phyloP scores from a whole-genome alignment of 2,888 invertebrate genomes.

The Caradrina clavipalpis region DNA sequence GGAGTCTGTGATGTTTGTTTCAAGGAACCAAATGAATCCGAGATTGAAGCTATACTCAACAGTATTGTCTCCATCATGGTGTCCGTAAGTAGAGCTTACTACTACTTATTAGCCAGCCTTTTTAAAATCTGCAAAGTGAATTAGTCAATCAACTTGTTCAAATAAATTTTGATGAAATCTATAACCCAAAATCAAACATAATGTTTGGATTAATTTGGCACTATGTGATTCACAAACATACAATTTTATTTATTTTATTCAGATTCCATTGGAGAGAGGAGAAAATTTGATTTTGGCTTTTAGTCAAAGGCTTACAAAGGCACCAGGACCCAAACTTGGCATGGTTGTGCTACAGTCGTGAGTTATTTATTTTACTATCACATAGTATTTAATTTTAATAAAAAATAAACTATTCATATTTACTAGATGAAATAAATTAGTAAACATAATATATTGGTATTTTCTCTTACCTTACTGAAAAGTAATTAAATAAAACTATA shows the following conservation, averaged over 20 bases:
- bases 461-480: too few relatives aligned
- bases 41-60: slow-evolving; percentile 98
- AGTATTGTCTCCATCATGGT: slow-evolving; percentile 99
- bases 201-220: neutral
- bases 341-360: slow-evolving; percentile 96
- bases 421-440: too few relatives aligned
- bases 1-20: slow-evolving; percentile 98
- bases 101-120: neutral
- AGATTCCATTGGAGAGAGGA: slow-evolving; percentile 96
- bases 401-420: too few relatives aligned
- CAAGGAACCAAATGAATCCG: slow-evolving; percentile 95
- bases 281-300: slow-evolving; percentile 97
- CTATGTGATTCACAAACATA: neutral
- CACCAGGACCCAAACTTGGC: slow-evolving; percentile 95
- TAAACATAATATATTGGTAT: too few relatives aligned
- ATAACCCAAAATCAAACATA: neutral
- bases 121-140: neutral
- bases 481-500: neutral
- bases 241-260: slow-evolving; percentile 41
- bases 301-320: slow-evolving; percentile 97
- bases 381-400: neutral
- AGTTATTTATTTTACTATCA: slow-evolving; percentile 78
- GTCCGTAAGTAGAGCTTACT: slow-evolving; percentile 90
- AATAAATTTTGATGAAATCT: neutral
- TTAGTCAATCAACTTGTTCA: neutral